These are phyloP conservation scores for Cyclophora albipunctata DNA, from an alignment of 2,888 invertebrate genomes.

Conservation along the genomic window DNA sequence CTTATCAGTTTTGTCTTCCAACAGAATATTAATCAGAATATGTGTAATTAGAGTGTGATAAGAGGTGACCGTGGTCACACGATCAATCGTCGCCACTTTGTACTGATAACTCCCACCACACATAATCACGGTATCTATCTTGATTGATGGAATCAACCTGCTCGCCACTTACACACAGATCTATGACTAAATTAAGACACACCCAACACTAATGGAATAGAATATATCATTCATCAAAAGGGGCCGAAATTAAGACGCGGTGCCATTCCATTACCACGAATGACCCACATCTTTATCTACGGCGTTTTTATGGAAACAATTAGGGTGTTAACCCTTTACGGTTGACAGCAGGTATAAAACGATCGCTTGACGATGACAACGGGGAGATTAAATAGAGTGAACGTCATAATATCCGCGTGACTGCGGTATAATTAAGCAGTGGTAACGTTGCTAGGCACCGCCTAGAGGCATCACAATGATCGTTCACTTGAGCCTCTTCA, in stretches of 20 bases:
- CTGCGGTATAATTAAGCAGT: conserved; percentile 45
- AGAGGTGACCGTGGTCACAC: conserved; percentile 49
- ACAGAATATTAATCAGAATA: conserved; percentile 26
- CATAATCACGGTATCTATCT: conserved; percentile 23
- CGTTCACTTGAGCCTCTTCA: conserved; percentile 55
- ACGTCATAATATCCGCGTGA: conserved; percentile 33
- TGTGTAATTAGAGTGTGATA: conserved; percentile 45
- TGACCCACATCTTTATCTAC: conserved; percentile 42
- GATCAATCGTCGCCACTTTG: conserved; percentile 61
- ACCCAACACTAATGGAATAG: conserved; percentile 57
- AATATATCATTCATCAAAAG: conserved; percentile 58
- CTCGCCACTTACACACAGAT: conserved; percentile 47
- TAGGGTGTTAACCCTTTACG: conserved; percentile 30
- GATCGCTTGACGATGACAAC: conserved; percentile 26
- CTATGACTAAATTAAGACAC: conserved; percentile 58
- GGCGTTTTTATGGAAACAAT: conserved; percentile 48
- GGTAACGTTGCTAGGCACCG: conserved; percentile 26
- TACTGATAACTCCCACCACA: conserved; percentile 44
- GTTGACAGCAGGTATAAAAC: conserved; percentile 31
- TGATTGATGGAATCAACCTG: conserved; percentile 59
- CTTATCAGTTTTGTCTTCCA: conserved; percentile 25
- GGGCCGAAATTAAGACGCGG: conserved; percentile 47
- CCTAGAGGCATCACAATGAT: conserved; percentile 46
- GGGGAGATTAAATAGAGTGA: conserved; percentile 30
- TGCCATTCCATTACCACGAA: conserved; percentile 27